Percentiles rank a stretch among this genome's conserved stretches.
Evolutionary conservation across 1,140 invertebrate genomes (phyloP).

Genomic region (Pristionchus pacificus): DNA sequence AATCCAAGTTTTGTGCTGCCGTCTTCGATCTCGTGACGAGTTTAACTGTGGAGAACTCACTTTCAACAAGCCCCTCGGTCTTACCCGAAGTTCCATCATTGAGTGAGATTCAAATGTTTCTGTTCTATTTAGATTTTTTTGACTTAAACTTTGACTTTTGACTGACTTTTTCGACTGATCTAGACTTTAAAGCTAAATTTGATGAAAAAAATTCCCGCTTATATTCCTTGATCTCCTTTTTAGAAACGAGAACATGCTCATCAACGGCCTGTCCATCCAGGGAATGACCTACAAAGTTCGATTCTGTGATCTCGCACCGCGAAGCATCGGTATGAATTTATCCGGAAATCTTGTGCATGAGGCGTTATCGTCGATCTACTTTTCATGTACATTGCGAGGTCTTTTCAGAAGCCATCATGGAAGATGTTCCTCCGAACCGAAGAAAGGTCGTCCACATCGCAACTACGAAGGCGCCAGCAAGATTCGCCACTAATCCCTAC

Average conservation of each 20-base stretch:
- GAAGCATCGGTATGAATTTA: slow-evolving; percentile 25
- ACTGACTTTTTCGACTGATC: too few species aligned
- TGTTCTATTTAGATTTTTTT: not conserved
- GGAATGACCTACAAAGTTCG: slow-evolving; percentile 31
- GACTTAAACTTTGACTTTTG: not conserved
- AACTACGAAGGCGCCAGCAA: too few species aligned
- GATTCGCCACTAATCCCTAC: too few species aligned
- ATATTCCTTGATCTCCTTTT: too few species aligned
- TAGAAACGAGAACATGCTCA: slow-evolving; percentile 31
- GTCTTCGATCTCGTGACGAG: slow-evolving; percentile 47
- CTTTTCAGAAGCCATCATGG: slow-evolving; percentile 5
- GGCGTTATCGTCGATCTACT: not conserved
- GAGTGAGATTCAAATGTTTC: slow-evolving; percentile 40
- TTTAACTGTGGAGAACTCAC: slow-evolving; percentile 40
- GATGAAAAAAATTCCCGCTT: too few species aligned
- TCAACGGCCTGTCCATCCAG: slow-evolving; percentile 29
- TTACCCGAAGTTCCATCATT: slow-evolving; percentile 43
- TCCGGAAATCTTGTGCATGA: not conserved
- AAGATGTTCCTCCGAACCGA: slow-evolving; percentile 9
- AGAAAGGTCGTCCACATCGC: too few species aligned
- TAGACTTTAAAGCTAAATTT: too few species aligned
- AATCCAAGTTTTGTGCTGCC: slow-evolving; percentile 54
- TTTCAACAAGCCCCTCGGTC: slow-evolving; percentile 50
- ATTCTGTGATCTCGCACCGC: slow-evolving; percentile 35
- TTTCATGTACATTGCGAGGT: not conserved